Base-by-base conservation (phyloP, 2,888 invertebrate species). In the Metopia argyrocephala region DNA sequence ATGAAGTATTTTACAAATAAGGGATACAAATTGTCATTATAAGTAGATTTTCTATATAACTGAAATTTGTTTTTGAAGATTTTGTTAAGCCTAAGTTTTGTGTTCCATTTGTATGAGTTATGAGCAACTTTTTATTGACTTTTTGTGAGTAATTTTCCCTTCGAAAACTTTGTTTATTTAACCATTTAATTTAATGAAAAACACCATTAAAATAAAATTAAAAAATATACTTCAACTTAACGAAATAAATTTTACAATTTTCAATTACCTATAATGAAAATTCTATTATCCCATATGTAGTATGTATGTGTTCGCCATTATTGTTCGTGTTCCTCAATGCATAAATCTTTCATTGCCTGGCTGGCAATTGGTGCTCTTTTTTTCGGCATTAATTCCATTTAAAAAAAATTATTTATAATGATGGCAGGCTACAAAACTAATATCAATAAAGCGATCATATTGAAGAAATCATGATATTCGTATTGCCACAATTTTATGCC, bases 391-490 rank as follows among this genome's bases (percentile, higher is more conserved):
- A 21, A 54, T 56, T 62, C 48, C 20, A 28, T 31, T 46, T 28
- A 62, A 25, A 50, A n/a, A n/a, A 61, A 71, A 50, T 78, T 31
- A 66, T 62, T 57, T 69, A 65, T 69, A 48, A 69, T 69, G 69
- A 75, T 69, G 76, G 38, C 61, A 23, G 68, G 25, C 31, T 56
- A 50, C 45, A 46, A 74, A 18, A 27, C 38, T 48, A 70, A 71
- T 57, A 28, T 68, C 56, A 73, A 61, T 38, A 23, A 20, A 56
- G 21, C 27, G 31, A 56, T 31, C 45, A 9, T 46, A 59, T 68
- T 76, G 68, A 68, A 68, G n/a, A 76, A 76, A 76, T 76, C 68
- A 65, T 76, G 76, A n/a, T n/a, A n/a, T n/a, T n/a, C n/a, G 78
- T 73, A 62, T 74, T 81, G 69, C 45, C 69, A 66, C 68, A 70